Evolutionary conservation across 2,888 invertebrate genomes (phyloP).

Genomic region (Entomobrya proxima): DNA sequence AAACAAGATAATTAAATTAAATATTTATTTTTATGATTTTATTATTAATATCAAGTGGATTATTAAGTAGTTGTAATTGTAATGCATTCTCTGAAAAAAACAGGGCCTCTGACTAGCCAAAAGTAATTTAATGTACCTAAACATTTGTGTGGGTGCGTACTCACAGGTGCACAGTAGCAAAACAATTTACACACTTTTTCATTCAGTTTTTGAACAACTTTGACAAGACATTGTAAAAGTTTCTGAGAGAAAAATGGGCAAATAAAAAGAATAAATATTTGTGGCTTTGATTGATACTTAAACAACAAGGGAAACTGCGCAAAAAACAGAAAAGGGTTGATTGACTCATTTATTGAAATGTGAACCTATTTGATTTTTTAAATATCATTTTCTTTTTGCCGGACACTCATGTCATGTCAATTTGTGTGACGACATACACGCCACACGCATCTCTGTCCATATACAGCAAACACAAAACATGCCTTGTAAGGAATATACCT

Average conservation of each 20-base stretch:
- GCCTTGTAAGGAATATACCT: too few species aligned
- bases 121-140: too few species aligned
- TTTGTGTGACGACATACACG: not conserved
- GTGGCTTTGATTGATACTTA: not conserved
- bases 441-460: too few species aligned
- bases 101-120: too few species aligned
- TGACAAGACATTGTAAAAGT: not conserved
- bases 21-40: not conserved
- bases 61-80: too few species aligned
- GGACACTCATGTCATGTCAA: not conserved
- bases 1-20: slow-evolving; percentile 30
- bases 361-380: not conserved
- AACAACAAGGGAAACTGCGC: not conserved
- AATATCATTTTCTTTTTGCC: slow-evolving; percentile 2
- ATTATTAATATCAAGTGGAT: not conserved
- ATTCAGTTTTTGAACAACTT: not conserved
- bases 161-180: not conserved
- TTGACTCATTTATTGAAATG: slow-evolving; percentile 56
- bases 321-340: slow-evolving; percentile 33
- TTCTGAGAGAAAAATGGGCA: not conserved
- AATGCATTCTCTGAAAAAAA: too few species aligned
- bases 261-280: too few species aligned
- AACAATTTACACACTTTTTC: not conserved
- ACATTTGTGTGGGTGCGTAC: too few species aligned
- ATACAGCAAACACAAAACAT: too few species aligned